A percentile compares a stretch with the other conserved stretches of the same genome.
Conservation (phyloP, 37 sponge, comb jelly and placozoan species). For the Corticium candelabrum region DNA sequence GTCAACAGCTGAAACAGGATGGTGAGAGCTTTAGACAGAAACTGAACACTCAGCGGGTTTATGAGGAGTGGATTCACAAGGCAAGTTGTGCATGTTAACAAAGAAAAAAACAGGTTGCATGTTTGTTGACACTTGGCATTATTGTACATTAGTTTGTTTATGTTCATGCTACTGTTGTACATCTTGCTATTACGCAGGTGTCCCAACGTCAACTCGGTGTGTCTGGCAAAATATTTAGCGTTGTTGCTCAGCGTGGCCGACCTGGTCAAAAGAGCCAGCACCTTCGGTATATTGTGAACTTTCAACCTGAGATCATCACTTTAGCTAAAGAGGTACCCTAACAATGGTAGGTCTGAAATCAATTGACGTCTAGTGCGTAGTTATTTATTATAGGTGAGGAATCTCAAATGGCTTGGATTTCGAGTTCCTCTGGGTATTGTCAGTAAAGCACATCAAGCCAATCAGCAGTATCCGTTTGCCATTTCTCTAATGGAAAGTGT, state of each 20-base stretch:
- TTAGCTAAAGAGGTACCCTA: constrained; percentile 94
- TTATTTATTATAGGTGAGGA: constrained; percentile 42
- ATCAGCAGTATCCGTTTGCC: constrained; percentile 94
- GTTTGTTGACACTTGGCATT: no score
- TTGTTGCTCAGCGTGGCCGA: constrained; percentile 48
- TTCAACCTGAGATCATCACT: constrained; percentile 83
- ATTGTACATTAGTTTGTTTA: no score
- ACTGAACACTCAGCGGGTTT: constrained; percentile 80
- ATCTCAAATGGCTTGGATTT: constrained; percentile 84
- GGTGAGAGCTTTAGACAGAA: constrained; percentile 91
- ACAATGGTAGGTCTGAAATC: neutral
- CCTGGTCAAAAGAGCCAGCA: constrained; percentile 37
- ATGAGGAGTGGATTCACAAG: constrained; percentile 49
- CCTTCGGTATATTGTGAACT: constrained; percentile 78
- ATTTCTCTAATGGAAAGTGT: constrained; percentile 93
- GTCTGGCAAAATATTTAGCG: constrained; percentile 68
- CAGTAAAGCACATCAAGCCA: constrained; percentile 87
- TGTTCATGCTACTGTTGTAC: constrained; percentile 20
- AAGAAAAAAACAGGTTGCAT: no score
- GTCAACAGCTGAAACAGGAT: constrained; percentile 87
- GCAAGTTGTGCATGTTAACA: no score
- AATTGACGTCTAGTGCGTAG: neutral
- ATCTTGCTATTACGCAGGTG: neutral
- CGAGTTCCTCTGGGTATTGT: constrained; percentile 79
- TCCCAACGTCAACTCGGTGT: constrained; percentile 18